These are phyloP conservation scores for Noctua fimbriata DNA, from an alignment of 2,888 invertebrate genomes.

Conservation along the genomic window DNA sequence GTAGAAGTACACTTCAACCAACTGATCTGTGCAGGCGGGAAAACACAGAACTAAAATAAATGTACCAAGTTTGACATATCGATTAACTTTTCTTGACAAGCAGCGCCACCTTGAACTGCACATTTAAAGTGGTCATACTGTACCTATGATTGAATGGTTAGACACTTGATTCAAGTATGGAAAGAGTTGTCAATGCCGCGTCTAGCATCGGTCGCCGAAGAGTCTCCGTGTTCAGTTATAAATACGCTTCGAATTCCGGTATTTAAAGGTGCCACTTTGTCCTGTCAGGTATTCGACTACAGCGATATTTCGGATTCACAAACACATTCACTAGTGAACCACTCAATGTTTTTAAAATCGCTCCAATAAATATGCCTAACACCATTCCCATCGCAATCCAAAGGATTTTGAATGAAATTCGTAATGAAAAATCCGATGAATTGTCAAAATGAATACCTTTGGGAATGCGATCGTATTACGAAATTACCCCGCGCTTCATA, in stretches of 20 bases:
- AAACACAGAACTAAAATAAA: no score
- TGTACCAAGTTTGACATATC: no score
- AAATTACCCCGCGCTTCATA: no score
- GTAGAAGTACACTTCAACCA: no score
- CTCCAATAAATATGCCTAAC: neutral
- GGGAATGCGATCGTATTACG: neutral
- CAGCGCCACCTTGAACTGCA: no score
- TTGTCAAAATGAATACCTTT: neutral
- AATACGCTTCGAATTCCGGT: neutral
- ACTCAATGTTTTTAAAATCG: neutral
- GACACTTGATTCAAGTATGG: neutral
- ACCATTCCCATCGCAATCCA: neutral
- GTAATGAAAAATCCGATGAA: neutral
- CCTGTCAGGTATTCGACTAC: neutral
- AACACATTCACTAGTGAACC: neutral
- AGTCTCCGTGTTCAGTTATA: neutral
- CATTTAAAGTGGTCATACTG: no score
- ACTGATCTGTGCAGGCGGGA: no score
- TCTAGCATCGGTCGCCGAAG: neutral
- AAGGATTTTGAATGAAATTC: neutral
- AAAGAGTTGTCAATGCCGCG: neutral
- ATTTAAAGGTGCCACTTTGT: neutral
- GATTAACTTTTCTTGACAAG: no score
- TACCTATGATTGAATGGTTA: neutral
- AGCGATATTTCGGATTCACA: neutral